phyloP scores from a whole-genome alignment of 2,888 invertebrate species.

The Rapana venosa region DNA sequence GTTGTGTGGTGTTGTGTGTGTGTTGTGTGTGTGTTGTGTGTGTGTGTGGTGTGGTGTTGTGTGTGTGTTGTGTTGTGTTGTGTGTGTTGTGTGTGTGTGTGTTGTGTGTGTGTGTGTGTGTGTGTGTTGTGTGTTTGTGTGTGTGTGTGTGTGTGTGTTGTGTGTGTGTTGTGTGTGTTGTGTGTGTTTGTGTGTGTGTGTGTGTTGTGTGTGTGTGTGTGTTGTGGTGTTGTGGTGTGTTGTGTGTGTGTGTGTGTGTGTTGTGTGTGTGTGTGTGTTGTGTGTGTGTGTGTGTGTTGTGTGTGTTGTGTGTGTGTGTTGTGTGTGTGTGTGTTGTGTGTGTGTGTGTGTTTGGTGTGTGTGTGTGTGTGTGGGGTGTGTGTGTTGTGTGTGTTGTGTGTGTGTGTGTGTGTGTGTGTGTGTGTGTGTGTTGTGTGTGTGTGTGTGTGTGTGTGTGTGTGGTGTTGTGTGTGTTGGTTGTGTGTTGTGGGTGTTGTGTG shows the following conservation, averaged over 20 bases:
- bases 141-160: too few relatives aligned
- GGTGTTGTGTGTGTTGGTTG: too few relatives aligned
- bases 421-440: too few relatives aligned
- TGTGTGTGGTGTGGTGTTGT: background rate
- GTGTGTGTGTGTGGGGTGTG: too few relatives aligned
- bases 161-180: too few relatives aligned
- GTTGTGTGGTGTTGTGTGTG: background rate
- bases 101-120: constrained; percentile 33
- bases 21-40: background rate
- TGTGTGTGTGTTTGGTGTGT: too few relatives aligned
- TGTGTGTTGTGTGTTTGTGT: constrained; percentile 1
- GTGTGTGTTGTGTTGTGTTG: constrained; percentile 23
- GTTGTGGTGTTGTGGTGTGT: too few relatives aligned
- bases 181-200: background rate
- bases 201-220: background rate
- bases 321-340: constrained; percentile 2
- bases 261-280: too few relatives aligned
- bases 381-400: constrained; percentile 28
- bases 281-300: background rate
- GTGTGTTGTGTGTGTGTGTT: constrained; percentile 12
- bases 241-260: constrained; percentile 17
- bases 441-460: too few relatives aligned
- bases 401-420: constrained; percentile 1
- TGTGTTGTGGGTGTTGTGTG: background rate
- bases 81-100: background rate